Conservation (phyloP, 64 coral and sea anemone species). For the Orbicella faveolata region DNA sequence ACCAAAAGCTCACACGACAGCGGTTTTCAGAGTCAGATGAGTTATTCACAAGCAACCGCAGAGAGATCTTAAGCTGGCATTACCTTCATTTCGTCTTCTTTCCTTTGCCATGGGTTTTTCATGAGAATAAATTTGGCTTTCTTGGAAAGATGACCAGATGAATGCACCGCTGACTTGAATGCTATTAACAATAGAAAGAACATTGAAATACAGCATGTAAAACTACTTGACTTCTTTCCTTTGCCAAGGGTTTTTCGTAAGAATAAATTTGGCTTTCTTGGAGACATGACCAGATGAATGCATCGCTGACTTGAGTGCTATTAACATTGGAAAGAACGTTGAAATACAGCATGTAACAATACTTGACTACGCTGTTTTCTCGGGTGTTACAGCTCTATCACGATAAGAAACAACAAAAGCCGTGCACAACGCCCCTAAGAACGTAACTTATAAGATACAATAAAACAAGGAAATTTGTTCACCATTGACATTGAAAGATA, state of each 20-base stretch:
- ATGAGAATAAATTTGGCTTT: constrained; percentile 1
- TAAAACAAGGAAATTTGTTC: neutral
- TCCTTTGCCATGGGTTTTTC: constrained; percentile 17
- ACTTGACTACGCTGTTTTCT: no score
- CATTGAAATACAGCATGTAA: neutral
- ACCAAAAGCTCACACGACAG: no score
- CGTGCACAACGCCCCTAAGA: neutral
- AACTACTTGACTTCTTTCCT: neutral
- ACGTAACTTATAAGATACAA: neutral
- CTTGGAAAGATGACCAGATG: neutral
- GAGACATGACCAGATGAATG: neutral
- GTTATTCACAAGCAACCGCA: no score
- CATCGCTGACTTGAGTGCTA: neutral
- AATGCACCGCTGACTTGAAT: neutral
- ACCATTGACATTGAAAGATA: constrained; percentile 60
- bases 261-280: constrained; percentile 14
- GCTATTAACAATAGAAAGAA: neutral
- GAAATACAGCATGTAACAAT: neutral
- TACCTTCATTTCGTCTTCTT: constrained; percentile 8
- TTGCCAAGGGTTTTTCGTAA: neutral
- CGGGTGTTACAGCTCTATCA: neutral
- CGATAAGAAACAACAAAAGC: neutral
- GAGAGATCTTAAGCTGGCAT: no score
- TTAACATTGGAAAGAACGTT: neutral
- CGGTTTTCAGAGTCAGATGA: no score